Conservation (phyloP, 2,797 vertebrate genomes). For the Picus viridis region DNA sequence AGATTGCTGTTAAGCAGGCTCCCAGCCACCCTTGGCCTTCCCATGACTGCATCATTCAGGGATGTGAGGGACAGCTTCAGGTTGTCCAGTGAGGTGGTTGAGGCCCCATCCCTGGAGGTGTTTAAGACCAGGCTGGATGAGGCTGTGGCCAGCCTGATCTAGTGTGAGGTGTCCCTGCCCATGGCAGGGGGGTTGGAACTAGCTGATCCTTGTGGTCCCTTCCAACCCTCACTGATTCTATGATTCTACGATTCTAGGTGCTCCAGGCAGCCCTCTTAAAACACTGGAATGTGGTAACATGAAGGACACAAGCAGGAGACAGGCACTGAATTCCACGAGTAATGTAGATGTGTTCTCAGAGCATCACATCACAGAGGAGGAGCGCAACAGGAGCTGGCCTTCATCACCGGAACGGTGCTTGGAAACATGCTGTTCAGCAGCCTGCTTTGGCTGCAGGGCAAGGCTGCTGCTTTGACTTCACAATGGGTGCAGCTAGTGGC, state of each 20-base stretch:
- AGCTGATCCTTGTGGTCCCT: too few species aligned
- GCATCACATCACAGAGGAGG: not conserved
- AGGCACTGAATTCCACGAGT: not conserved
- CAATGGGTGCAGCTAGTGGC: not conserved
- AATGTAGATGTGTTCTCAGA: rapidly evolving
- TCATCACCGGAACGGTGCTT: not conserved
- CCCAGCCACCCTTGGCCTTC: not conserved
- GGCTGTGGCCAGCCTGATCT: too few species aligned
- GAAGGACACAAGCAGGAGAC: not conserved
- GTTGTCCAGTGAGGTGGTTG: too few species aligned
- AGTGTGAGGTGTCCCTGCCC: too few species aligned
- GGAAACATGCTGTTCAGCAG: not conserved
- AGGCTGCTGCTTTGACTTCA: not conserved
- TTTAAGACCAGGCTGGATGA: too few species aligned
- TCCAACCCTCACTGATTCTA: too few species aligned
- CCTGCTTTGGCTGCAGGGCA: not conserved
- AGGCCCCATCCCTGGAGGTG: too few species aligned
- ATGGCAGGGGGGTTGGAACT: too few species aligned
- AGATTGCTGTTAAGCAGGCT: not conserved
- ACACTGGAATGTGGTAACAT: not conserved
- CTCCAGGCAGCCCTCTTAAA: not conserved
- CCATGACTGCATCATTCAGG: not conserved
- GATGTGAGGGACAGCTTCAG: rapidly evolving
- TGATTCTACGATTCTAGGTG: not conserved
- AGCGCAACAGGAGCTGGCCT: not conserved